phyloP scores from a whole-genome alignment of 2,797 vertebrate species.

The Lophius americanus region DNA sequence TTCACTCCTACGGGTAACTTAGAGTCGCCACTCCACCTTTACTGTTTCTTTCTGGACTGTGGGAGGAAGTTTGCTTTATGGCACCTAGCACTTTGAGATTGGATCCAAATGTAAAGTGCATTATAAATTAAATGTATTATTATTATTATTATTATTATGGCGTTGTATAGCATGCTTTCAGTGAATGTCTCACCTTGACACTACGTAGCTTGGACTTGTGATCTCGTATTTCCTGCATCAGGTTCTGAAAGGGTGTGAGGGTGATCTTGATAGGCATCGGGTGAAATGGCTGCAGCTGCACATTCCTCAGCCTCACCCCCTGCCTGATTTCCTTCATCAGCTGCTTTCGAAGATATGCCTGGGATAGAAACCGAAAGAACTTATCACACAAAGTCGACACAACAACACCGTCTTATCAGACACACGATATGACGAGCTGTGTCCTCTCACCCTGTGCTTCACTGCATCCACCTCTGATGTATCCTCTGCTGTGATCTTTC shows the following conservation, averaged over 20 bases:
- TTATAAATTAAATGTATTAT: too few relatives aligned
- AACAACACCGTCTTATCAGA: background rate
- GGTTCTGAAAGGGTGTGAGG: conserved; percentile 97
- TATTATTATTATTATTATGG: too few relatives aligned
- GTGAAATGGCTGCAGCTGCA: conserved; percentile 93
- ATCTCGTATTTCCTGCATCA: conserved; percentile 96
- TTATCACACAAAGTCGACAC: conserved; percentile 11
- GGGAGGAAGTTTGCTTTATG: too few relatives aligned
- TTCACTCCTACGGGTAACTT: too few relatives aligned
- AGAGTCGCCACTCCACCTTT: too few relatives aligned
- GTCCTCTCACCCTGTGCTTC: conserved; percentile 87
- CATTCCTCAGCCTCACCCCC: conserved; percentile 96
- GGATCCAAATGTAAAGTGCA: too few relatives aligned
- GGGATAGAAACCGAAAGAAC: conserved; percentile 21
- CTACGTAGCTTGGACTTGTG: conserved; percentile 94
- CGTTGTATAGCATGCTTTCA: too few relatives aligned
- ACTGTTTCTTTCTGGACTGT: too few relatives aligned
- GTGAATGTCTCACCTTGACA: conserved; percentile 90
- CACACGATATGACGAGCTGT: background rate
- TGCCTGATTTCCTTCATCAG: conserved; percentile 95
- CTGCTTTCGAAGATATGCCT: conserved; percentile 96
- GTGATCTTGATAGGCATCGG: conserved; percentile 93
- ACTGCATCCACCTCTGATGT: conserved; percentile 87
- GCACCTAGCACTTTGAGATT: too few relatives aligned
- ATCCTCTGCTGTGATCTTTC: conserved; percentile 86